These are phyloP conservation scores for Psettodes erumei DNA, from an alignment of 2,113 vertebrate species.

Conservation along the genomic window DNA sequence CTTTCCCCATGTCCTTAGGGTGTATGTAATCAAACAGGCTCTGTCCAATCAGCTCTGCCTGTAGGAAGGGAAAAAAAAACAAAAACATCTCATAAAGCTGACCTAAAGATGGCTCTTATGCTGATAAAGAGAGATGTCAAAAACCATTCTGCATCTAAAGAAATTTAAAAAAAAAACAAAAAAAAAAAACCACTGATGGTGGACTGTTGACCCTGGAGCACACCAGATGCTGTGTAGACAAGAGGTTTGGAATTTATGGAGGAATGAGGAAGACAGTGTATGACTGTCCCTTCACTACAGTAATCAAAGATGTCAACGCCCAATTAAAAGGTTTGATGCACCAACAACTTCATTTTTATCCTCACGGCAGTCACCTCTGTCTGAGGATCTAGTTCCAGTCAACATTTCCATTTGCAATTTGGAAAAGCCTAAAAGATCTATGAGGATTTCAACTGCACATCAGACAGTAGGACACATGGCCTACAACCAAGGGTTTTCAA, in stretches of 20 bases:
- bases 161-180: conserved; percentile 1
- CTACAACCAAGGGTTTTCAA: background rate
- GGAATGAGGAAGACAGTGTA: background rate
- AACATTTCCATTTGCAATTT: background rate
- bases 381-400: background rate
- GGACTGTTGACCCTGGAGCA: conserved; percentile 33
- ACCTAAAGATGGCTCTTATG: background rate
- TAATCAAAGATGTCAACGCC: background rate
- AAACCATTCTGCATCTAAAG: conserved; percentile 25
- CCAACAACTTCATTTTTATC: background rate
- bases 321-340: background rate
- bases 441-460: too few relatives aligned
- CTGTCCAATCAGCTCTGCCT: conserved; percentile 91
- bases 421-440: background rate
- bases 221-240: conserved; percentile 35
- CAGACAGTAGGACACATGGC: too few relatives aligned
- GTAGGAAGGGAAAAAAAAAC: conserved; percentile 39
- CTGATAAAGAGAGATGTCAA: conserved; percentile 8
- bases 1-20: conserved; percentile 94
- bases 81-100: conserved; percentile 25
- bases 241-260: background rate
- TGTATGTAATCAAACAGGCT: conserved; percentile 94
- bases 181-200: conserved; percentile 1
- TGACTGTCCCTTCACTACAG: background rate
- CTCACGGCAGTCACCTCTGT: background rate